Evolutionary conservation across 1,140 invertebrate genomes (phyloP).

Genomic region (Cotesia chilonis): DNA sequence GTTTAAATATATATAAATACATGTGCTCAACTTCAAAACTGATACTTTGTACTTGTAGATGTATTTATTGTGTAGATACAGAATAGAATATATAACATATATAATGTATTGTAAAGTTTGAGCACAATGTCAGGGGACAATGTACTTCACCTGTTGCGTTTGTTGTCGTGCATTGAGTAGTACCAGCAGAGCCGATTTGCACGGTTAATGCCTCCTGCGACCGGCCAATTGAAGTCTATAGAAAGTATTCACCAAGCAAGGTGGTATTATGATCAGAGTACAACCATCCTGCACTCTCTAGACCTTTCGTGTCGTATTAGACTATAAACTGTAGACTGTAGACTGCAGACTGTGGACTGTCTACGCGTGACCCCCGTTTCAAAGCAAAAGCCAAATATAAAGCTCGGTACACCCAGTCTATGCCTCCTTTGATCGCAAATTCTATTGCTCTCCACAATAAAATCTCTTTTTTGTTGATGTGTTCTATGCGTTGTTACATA

Average conservation of each 20-base stretch:
- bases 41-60: slow-evolving; percentile 36
- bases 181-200: slow-evolving; percentile 51
- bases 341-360: slow-evolving; percentile 20
- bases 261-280: slow-evolving; percentile 31
- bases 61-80: slow-evolving; percentile 22
- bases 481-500: too few relatives aligned
- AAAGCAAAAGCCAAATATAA: slow-evolving; percentile 35
- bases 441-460: slow-evolving; percentile 49
- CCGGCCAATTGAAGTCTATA: slow-evolving; percentile 44
- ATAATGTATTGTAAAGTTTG: not conserved
- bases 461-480: not conserved
- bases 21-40: too few relatives aligned
- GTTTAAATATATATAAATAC: too few relatives aligned
- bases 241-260: slow-evolving; percentile 35
- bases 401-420: slow-evolving; percentile 20
- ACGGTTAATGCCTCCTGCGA: slow-evolving; percentile 55
- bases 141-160: slow-evolving; percentile 53
- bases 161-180: slow-evolving; percentile 51
- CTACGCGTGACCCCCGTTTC: slow-evolving; percentile 41
- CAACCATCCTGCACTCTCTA: not conserved
- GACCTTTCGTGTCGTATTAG: not conserved
- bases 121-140: slow-evolving; percentile 36
- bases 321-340: slow-evolving; percentile 21
- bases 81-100: slow-evolving; percentile 13
- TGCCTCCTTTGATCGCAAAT: slow-evolving; percentile 53